A percentile compares a stretch with the other conserved stretches of the same genome.
Evolutionary conservation across 1,140 invertebrate genomes (phyloP).

Genomic region (Drosophila pallidifrons): DNA sequence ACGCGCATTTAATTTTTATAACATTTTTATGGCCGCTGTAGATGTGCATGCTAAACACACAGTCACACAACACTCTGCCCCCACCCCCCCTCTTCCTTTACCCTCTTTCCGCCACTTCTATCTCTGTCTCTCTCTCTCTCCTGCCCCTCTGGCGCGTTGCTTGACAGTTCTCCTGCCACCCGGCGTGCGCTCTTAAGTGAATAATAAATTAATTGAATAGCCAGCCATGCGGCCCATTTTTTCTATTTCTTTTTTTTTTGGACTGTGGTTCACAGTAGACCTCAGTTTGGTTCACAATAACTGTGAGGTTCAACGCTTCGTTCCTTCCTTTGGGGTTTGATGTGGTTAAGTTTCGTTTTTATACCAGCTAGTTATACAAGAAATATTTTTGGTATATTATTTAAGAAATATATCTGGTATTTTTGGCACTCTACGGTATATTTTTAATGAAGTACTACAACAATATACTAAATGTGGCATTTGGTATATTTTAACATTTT

Average conservation of each 20-base stretch:
- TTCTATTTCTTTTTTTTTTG: neutral
- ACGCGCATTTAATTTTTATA: slow-evolving; percentile 77
- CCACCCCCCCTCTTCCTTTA: slow-evolving; percentile 2
- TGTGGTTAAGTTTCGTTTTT: neutral
- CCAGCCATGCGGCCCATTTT: slow-evolving; percentile 73
- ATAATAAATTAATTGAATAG: slow-evolving; percentile 83
- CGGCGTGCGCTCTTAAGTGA: slow-evolving; percentile 72
- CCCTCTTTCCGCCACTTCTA: neutral
- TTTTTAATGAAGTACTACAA: too few species aligned
- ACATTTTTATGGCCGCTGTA: slow-evolving; percentile 73
- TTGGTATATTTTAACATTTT: too few species aligned
- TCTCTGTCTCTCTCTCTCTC: neutral
- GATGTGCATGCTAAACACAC: slow-evolving; percentile 52
- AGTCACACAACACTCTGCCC: slow-evolving; percentile 13
- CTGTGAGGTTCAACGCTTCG: neutral
- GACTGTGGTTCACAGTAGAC: too few species aligned
- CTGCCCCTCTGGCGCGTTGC: neutral
- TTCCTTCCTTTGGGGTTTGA: neutral
- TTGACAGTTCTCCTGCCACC: slow-evolving; percentile 9
- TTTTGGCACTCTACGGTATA: too few species aligned
- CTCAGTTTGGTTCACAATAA: too few species aligned
- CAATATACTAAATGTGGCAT: too few species aligned
- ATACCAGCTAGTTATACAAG: too few species aligned
- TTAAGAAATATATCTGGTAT: too few species aligned
- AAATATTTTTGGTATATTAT: too few species aligned